phyloP scores from a whole-genome alignment of 1,140 invertebrate species.

The Drosophila parvula region DNA sequence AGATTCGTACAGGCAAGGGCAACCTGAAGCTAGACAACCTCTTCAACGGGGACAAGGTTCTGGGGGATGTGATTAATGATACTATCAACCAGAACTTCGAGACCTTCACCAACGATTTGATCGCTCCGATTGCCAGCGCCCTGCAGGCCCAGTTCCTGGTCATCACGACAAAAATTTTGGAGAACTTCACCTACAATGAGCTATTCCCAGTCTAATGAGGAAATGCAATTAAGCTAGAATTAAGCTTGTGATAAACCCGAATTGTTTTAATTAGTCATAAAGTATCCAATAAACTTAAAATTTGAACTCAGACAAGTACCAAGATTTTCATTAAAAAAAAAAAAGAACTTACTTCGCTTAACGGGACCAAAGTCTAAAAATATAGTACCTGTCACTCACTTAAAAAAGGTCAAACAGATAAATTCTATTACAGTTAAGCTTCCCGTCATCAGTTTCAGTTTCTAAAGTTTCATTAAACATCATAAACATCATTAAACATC shows the following conservation, averaged over 20 bases:
- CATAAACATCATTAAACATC: too few relatives aligned
- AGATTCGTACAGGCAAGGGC: constrained; percentile 86
- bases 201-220: constrained; percentile 85
- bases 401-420: background rate
- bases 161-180: constrained; percentile 86
- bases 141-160: constrained; percentile 85
- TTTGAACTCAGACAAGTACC: background rate
- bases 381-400: background rate
- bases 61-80: constrained; percentile 86
- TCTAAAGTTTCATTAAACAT: too few relatives aligned
- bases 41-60: constrained; percentile 86
- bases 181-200: constrained; percentile 86
- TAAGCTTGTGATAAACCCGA: constrained; percentile 71
- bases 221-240: constrained; percentile 52
- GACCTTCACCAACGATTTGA: constrained; percentile 86
- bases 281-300: constrained; percentile 47
- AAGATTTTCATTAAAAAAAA: background rate
- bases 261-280: constrained; percentile 64
- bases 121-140: constrained; percentile 86
- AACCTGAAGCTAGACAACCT: constrained; percentile 86
- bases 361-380: background rate
- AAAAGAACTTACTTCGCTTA: too few relatives aligned
- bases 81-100: constrained; percentile 88
- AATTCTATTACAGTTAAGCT: too few relatives aligned
- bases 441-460: too few relatives aligned